Base-by-base conservation (phyloP, 2,888 invertebrate genomes). In the Pegoplata infirma region DNA sequence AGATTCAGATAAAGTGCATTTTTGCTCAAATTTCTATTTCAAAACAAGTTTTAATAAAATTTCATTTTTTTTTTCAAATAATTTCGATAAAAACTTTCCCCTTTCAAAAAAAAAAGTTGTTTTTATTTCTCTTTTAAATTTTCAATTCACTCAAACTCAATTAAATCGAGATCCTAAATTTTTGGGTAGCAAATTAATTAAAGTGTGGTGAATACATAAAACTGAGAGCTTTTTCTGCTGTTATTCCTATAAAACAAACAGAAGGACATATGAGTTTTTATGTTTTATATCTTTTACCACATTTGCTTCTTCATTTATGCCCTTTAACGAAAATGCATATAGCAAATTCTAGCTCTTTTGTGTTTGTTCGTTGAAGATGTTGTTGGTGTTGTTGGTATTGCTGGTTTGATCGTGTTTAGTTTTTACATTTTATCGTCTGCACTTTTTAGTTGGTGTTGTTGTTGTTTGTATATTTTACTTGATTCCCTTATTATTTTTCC, bases 241-340 rank as follows among this genome's bases (percentile, higher is more conserved):
- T 47, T 32, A 3, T 40, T n/a, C n/a, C 36, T n/a, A n/a, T 2
- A n/a, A 10, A 32, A 32, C 32, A 21, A 21, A 16, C 58, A 81
- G 83, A 83, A 86, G 87, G 86, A 86, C 84, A 86, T 85, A 85
- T 84, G 83, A 83, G 80, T 85, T 82, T 81, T 79, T 61, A 74
- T 72, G 19, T n/a, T 28, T 19, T 25, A 23, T 14, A 14, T 6
- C 36, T 40, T 21, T 66, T 49, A 19, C 56, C 21, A 68, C 36
- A 16, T 76, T 59, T 46, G 32, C 8, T 59, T n/a, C n/a, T n/a
- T 72, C 40, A 55, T 66, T 28, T 71, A 17, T 68, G 40, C 58
- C 67, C 63, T 55, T 47, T 49, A 56, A 53, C 63, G 68, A 75
- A 75, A 49, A 36, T 12, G 2, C 56, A 63, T 75, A 23, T 36